Evolutionary conservation across 2,888 invertebrate species (phyloP), one percentile per base, ranked within the genome.

Genomic region (Lapara coniferarum): DNA sequence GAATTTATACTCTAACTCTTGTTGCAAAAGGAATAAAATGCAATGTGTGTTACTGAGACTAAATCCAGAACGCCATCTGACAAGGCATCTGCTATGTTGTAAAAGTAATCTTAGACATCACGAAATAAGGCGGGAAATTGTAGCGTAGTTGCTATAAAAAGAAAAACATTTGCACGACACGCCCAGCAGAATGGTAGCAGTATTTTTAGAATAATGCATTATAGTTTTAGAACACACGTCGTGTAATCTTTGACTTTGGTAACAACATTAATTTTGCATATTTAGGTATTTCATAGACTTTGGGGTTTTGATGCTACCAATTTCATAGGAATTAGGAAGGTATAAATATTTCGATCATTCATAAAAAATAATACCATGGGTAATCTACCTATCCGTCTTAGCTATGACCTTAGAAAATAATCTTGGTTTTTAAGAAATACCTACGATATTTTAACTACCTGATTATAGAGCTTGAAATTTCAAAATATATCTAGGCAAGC

Each of bases 91-190:
- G 49, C 37, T 4, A 51, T 25, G 19, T 63, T 49, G 63, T 16
- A 63, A 63, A 63, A 63, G 63, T 63, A 46, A 63, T 63, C 63
- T 63, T 63, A 63, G 25, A 6, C 19, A 8, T 49, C 63, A 49
- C 49, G 49, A 63, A 63, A 63, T 63, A 63, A 63, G 63, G 49
- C 63, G 19, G 63, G 49, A 63, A 49, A 63, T 63, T 63, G 63
- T 63, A 49, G 19, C 63, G 63, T 49, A 19, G 49, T 57, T 30
- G 14, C 5, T 10, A 1, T 30, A 4, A 58, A 44, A 66, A 68
- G n/a, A 71, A 59, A 69, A 70, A 66, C 72, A 72, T 76, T 75
- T 73, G 70, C 25, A 63, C 59, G 78, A 74, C 80, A 81, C 81
- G 81, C 81, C 81, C 75, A 72, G 30, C 46, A 63, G 53, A 53